Conservation (phyloP, 2,113 vertebrate genomes). For the Catharus bicknelli region DNA sequence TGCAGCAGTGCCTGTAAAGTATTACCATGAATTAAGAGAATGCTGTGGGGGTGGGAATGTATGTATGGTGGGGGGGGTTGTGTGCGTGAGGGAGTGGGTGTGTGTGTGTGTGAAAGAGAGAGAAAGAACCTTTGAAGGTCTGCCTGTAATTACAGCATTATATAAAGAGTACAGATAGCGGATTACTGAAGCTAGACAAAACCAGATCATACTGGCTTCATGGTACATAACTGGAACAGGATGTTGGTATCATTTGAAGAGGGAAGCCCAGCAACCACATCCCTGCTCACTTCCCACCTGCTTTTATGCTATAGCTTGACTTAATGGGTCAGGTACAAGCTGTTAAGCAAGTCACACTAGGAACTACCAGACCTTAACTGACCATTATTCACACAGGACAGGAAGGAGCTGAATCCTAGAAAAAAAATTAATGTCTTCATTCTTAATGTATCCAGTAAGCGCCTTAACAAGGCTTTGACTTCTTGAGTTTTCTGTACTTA, state of each 20-base stretch:
- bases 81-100: too few species aligned
- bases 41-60: too few species aligned
- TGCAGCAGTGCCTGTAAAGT: neutral
- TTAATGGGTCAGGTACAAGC: neutral
- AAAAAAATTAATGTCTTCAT: neutral
- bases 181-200: neutral
- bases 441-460: neutral
- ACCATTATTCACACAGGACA: neutral
- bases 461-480: neutral
- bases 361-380: neutral
- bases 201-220: neutral
- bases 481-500: neutral
- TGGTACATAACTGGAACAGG: neutral
- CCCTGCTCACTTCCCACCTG: rapidly evolving
- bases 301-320: neutral
- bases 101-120: neutral
- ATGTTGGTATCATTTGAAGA: neutral
- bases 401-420: neutral
- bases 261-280: neutral
- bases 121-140: neutral
- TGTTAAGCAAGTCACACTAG: neutral
- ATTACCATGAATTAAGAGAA: neutral
- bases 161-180: neutral
- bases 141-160: neutral
- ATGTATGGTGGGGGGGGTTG: neutral